Conservation (phyloP, 2,888 invertebrate genomes). For the Homarus gammarus region DNA sequence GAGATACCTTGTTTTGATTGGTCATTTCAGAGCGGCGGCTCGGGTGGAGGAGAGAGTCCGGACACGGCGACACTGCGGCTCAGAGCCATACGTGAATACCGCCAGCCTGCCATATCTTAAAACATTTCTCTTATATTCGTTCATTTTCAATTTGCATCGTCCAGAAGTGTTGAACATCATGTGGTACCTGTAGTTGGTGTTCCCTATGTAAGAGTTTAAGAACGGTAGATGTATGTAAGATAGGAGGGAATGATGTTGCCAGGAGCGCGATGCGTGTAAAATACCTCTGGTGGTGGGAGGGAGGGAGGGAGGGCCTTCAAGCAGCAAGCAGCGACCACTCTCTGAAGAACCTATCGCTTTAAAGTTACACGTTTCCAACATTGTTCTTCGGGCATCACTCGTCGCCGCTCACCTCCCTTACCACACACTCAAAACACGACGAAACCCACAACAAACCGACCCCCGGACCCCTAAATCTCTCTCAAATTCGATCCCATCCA, state of each 20-base stretch:
- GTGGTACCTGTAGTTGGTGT: too few species aligned
- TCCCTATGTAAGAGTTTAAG: too few species aligned
- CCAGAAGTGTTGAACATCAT: too few species aligned
- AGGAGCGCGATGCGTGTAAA: too few species aligned
- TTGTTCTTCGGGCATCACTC: slow-evolving; percentile 20
- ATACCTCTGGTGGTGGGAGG: not conserved
- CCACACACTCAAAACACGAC: not conserved
- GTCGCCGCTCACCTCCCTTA: not conserved
- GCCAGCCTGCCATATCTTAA: too few species aligned
- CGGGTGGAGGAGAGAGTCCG: slow-evolving; percentile 5
- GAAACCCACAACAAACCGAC: not conserved
- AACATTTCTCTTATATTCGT: too few species aligned
- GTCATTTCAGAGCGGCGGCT: slow-evolving; percentile 30
- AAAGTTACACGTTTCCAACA: slow-evolving; percentile 8
- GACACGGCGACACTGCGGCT: slow-evolving; percentile 6
- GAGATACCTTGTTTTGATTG: slow-evolving; percentile 23
- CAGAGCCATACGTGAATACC: slow-evolving; percentile 11
- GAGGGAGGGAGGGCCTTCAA: not conserved
- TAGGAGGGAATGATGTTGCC: too few species aligned
- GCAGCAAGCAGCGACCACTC: too few species aligned
- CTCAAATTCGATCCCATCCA: too few species aligned
- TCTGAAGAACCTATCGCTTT: not conserved
- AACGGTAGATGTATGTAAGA: too few species aligned
- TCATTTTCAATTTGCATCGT: too few species aligned
- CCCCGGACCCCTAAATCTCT: too few species aligned